Base-by-base conservation (phyloP, 2,113 vertebrate species). In the Prunella himalayana region DNA sequence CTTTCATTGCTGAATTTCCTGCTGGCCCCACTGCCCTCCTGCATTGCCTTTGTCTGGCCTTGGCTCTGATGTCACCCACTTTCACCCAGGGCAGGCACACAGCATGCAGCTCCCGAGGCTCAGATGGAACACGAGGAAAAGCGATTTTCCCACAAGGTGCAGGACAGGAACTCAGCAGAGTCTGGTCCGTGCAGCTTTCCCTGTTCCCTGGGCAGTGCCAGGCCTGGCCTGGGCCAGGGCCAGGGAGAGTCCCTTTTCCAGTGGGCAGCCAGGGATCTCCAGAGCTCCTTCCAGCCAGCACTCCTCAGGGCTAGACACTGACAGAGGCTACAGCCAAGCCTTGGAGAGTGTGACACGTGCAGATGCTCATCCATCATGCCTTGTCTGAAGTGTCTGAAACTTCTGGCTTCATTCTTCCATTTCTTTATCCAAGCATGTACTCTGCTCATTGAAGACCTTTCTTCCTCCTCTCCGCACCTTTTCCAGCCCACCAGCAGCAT, bases 341-440 rank as follows among this genome's bases (percentile, higher is more conserved):
- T 6, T 4, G 2, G 12, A 3, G 11, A 49, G 65, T 33, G 51
- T 23, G 31, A 15, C 39, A 25, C 0, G 0, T 57, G 54, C 44
- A 51, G 65, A 8, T 33, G n/a, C 37, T 18, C 30, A 6, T 27
- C 19, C 49, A 7, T 24, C 76, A 6, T 39, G 65, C 64, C 49
- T 39, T 35, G 35, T 27, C 37, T 8, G 6, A 17, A 50, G 30
- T 11, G 19, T 21, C 19, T 25, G 79, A 42, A 56, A 31, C 30
- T 75, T 45, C 7, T 23, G 47, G 56, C 44, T 89, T 89, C 19
- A 1, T 75, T 50, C 49, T 91, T 45, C 56, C 33, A 2, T 30
- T 53, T 42, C 56, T 49, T 64, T 54, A 13, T 73, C 68, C 49
- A 9, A 37, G 30, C 49, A 16, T 64, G 56, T 3, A 0, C 69